Conservation (phyloP, 2,888 invertebrate genomes). For the Cynaeus angustus region DNA sequence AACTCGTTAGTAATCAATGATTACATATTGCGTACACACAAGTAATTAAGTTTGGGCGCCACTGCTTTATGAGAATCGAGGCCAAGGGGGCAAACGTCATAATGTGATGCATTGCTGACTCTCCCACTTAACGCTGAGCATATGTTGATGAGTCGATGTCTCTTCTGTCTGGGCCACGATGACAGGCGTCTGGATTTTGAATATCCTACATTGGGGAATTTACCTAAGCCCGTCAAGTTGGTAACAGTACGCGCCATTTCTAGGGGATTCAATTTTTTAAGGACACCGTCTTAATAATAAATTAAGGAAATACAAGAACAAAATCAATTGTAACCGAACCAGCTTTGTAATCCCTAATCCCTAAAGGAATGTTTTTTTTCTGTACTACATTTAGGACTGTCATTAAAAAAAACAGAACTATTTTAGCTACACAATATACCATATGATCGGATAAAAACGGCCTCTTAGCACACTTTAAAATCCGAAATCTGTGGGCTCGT, state of each 20-base stretch:
- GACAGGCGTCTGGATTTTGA: conserved; percentile 24
- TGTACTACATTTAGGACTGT: too few relatives aligned
- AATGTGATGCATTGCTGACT: conserved; percentile 63
- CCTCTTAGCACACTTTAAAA: too few relatives aligned
- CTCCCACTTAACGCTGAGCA: conserved; percentile 63
- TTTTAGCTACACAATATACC: too few relatives aligned
- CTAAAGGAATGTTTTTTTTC: too few relatives aligned
- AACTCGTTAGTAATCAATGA: conserved; percentile 11
- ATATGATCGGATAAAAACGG: too few relatives aligned
- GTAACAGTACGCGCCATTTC: too few relatives aligned
- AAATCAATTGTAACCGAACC: too few relatives aligned
- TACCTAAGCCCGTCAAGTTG: not conserved
- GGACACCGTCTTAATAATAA: too few relatives aligned
- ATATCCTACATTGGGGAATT: not conserved
- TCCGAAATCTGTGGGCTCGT: too few relatives aligned
- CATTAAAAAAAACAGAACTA: too few relatives aligned
- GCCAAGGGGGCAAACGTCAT: conserved; percentile 60
- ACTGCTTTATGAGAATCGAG: conserved; percentile 59
- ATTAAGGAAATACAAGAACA: not conserved
- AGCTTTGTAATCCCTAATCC: too few relatives aligned
- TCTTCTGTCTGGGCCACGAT: conserved; percentile 53
- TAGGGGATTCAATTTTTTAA: too few relatives aligned
- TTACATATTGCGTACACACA: conserved; percentile 17
- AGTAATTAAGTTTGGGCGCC: conserved; percentile 53
- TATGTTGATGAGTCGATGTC: conserved; percentile 63